Conservation (phyloP, 2,113 vertebrate genomes). For the Colistium nudipinnis region DNA sequence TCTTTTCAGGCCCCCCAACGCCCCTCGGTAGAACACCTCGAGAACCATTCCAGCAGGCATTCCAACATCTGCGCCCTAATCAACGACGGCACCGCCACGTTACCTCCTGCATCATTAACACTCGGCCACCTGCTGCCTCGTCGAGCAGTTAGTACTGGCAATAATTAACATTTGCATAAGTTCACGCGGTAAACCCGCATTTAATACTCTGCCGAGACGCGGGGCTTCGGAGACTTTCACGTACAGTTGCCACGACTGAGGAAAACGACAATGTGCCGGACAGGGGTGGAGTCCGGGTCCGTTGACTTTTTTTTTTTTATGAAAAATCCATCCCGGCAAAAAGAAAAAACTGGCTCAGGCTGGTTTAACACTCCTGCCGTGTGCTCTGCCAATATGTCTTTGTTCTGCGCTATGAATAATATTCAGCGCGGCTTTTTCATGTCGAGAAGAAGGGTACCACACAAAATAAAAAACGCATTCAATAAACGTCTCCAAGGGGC, state of each 20-base stretch:
- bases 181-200: conserved; percentile 50
- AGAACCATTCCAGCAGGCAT: conserved; percentile 25
- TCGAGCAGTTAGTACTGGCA: conserved; percentile 34
- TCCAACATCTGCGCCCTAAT: conserved; percentile 57
- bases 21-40: conserved; percentile 23
- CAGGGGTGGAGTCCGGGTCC: too few relatives aligned
- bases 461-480: neutral
- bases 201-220: conserved; percentile 22
- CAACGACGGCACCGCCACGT: conserved; percentile 43
- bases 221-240: too few relatives aligned
- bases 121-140: conserved; percentile 51
- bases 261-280: too few relatives aligned
- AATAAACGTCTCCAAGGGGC: neutral
- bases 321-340: neutral
- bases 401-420: neutral
- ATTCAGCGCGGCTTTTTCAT: neutral
- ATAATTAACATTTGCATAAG: conserved; percentile 51
- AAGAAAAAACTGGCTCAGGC: neutral
- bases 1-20: conserved; percentile 4
- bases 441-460: neutral
- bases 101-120: conserved; percentile 55
- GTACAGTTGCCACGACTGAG: too few relatives aligned
- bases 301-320: too few relatives aligned
- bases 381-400: neutral
- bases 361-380: neutral